Evolutionary conservation across 1,140 invertebrate genomes (phyloP), one percentile per base, ranked within the genome.

Genomic region (Rhopalosiphum padi): DNA sequence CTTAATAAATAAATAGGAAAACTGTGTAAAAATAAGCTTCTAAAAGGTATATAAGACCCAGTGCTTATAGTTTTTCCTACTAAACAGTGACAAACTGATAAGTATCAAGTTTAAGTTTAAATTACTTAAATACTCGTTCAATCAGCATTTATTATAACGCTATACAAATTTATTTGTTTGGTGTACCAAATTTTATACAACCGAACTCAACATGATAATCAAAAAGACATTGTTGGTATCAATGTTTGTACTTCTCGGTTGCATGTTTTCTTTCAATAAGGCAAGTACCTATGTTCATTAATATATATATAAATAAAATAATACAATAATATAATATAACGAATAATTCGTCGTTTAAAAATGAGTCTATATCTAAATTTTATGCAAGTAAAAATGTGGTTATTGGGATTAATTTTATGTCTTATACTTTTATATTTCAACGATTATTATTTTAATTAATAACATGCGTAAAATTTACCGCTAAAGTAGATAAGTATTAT

Each of bases 201-300:
- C 21, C 35, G 5, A 46, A 86, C 9, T 43, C 88, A 53, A 89
- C 5, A 90, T 90, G 89, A 68, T 90, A 6, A 15, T 68, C 11
- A 90, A 90, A 43, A 90, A 90, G 35, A 90, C 89, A 21, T 68
- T 68, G 21, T 90, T 90, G 41, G 23, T 60, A n/a, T 60, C 55
- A 25, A 55, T 43, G 21, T 43, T 68, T 15, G 23, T 68, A n/a
- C 25, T 90, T 41, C 68, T 68, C 55, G 11, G 89, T 68, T 90
- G 43, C 25, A 5, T 43, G 55, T 90, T 68, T 43, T 90, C 25
- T 1, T 68, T 25, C 53, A 43, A 90, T 23, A 77, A 77, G 60
- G 88, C 22, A n/a, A 41, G 88, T 60, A 41, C 11, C 9, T 43
- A 77, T 18, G 30, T 77, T 4, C 30, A 68, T n/a, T n/a, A 68